Percentiles rank a stretch among this genome's conserved stretches.
Conservation (phyloP, 2,113 vertebrate genomes). For the Miniopterus natalensis region DNA sequence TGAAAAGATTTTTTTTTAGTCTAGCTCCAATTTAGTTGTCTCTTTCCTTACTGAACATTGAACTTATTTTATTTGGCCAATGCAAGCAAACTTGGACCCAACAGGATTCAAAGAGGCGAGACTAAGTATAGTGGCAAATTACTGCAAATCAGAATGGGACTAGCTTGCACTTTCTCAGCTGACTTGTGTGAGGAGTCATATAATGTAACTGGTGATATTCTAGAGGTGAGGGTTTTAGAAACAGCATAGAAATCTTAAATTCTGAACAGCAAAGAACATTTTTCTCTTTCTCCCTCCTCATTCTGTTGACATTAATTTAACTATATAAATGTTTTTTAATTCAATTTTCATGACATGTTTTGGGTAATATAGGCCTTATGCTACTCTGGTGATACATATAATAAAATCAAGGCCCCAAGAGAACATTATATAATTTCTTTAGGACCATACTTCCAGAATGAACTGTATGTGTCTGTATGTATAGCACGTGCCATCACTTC, state of each 20-base stretch:
- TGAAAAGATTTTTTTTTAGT: background rate
- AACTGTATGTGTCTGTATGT: background rate
- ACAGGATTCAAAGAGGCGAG: background rate
- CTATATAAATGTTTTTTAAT: background rate
- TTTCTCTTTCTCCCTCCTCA: background rate
- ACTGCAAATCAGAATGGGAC: background rate
- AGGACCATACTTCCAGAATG: background rate
- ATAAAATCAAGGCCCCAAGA: background rate
- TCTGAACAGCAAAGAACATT: background rate
- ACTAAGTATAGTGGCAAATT: background rate
- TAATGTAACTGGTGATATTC: background rate
- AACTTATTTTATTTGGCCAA: background rate
- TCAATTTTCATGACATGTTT: background rate
- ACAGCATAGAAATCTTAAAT: background rate
- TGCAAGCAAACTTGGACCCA: background rate
- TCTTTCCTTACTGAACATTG: background rate
- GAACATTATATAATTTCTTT: background rate
- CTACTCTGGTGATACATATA: background rate
- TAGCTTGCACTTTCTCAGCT: background rate
- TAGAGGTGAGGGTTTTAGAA: background rate
- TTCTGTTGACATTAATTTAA: conserved; percentile 9
- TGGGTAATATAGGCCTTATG: background rate
- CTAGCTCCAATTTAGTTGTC: background rate
- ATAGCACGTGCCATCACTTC: background rate
- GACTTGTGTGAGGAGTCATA: background rate